phyloP scores from a whole-genome alignment of 2,113 vertebrate genomes.

The Gambusia holbrooki region DNA sequence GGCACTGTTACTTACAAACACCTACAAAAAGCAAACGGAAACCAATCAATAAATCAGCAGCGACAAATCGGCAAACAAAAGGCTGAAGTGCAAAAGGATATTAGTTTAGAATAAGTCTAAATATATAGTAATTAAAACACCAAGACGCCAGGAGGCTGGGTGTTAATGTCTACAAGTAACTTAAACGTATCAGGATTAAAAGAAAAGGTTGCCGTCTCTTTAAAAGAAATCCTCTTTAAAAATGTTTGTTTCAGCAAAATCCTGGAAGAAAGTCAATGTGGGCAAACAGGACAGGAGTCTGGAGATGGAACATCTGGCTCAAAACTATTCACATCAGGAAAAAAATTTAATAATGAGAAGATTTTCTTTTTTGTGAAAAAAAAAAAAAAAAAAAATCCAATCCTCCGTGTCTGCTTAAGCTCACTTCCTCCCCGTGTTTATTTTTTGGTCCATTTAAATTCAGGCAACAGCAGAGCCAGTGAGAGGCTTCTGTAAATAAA shows the following conservation, averaged over 20 bases:
- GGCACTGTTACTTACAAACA: slow-evolving; percentile 97
- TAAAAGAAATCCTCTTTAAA: not conserved
- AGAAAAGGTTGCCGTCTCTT: not conserved
- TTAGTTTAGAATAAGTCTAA: not conserved
- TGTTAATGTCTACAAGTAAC: not conserved
- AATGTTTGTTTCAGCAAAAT: not conserved
- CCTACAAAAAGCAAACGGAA: slow-evolving; percentile 72
- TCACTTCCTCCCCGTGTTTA: too few species aligned
- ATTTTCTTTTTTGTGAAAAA: too few species aligned
- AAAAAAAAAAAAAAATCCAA: too few species aligned
- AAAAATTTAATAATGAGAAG: not conserved
- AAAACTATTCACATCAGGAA: not conserved
- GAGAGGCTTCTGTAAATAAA: not conserved
- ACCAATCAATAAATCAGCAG: not conserved
- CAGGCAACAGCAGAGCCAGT: not conserved
- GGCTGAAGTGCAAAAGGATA: not conserved
- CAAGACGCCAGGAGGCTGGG: not conserved
- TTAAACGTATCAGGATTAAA: not conserved
- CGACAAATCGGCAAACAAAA: not conserved
- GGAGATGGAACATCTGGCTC: not conserved
- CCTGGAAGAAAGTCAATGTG: not conserved
- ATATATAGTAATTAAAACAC: not conserved
- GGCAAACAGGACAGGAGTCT: not conserved
- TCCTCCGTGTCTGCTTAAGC: too few species aligned
- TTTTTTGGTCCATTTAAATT: too few species aligned